Base-by-base conservation (phyloP, 2,113 vertebrate species). In the Carettochelys insculpta region DNA sequence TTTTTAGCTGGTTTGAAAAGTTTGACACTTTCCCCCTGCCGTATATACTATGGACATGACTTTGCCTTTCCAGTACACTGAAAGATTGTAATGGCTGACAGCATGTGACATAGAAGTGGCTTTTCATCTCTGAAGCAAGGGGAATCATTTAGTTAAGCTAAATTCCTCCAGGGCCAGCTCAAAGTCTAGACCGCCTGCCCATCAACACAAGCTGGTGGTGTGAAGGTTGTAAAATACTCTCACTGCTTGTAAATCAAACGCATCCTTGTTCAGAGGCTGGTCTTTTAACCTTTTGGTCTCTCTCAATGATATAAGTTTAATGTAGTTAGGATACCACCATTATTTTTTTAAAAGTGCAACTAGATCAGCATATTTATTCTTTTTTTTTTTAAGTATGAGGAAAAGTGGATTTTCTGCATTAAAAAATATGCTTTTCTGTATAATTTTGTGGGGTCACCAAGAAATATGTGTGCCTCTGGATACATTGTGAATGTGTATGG, bases 141-240 rank as follows among this genome's bases (percentile, higher is more conserved):
- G 83, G 87, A 87, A 87, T 78, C 77, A 87, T 92, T 93, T 88
- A 88, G 85, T 86, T 91, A 80, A 86, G 61, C 50, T 65, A 25
- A 96, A 96, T 94, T 96, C 91, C 95, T 96, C 82, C 84, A 97
- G 89, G 94, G 95, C 82, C 94, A 61, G 6, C 94, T 93, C 83
- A 81, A 92, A 96, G 83, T 83, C 76, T 91, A 48, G 92, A 83
- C 1, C 19, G 88, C 71, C 87, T 94, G 95, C 90, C 94, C 71
- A 87, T 95, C 95, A 95, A n/a, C 1, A 43, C 19, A 88, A 94
- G 61, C 61, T 38, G 45, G 54, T 73, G 90, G 41, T 92, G 85
- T 93, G 92, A 94, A 91, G 83, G 80, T 77, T 96, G 83, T 58
- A 84, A 90, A 95, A 76, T 90, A 82, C 68, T 88, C 61, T 34